Evolutionary conservation across 1,140 invertebrate genomes (phyloP).

Genomic region (Hirudo medicinalis): DNA sequence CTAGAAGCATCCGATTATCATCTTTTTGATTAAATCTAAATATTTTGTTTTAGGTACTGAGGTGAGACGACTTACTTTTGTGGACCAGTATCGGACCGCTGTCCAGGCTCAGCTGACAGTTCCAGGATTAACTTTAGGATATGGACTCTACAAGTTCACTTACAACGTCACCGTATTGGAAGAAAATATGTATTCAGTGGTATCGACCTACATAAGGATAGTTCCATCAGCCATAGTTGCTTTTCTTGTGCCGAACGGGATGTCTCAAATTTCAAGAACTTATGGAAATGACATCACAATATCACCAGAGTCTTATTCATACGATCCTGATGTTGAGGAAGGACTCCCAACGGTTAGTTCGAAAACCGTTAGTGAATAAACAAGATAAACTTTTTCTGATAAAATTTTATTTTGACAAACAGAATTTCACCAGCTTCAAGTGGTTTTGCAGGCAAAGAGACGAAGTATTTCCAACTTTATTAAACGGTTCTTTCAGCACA

Average conservation of each 20-base stretch:
- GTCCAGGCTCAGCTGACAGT: constrained; percentile 30
- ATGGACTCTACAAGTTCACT: constrained; percentile 31
- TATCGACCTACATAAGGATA: constrained; percentile 30
- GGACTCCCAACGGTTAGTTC: constrained; percentile 18
- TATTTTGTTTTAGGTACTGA: too few species aligned
- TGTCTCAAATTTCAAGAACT: constrained; percentile 30
- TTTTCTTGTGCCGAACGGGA: constrained; percentile 29
- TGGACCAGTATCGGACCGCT: constrained; percentile 24
- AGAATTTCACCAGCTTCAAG: constrained; percentile 22
- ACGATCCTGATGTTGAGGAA: constrained; percentile 33
- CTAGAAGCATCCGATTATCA: too few species aligned
- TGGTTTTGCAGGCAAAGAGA: constrained; percentile 22
- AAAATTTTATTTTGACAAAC: neutral
- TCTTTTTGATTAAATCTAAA: too few species aligned
- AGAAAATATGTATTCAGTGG: constrained; percentile 13
- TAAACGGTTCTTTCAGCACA: neutral
- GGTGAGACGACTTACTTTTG: constrained; percentile 18
- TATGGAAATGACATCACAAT: constrained; percentile 27
- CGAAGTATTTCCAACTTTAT: constrained; percentile 5
- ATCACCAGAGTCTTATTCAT: constrained; percentile 30
- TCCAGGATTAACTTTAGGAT: constrained; percentile 26
- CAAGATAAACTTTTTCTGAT: neutral
- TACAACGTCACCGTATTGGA: constrained; percentile 30
- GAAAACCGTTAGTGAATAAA: neutral
- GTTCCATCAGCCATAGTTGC: constrained; percentile 29